Evolutionary conservation across 2,888 invertebrate species (phyloP).

Genomic region (Dynastes tityus): DNA sequence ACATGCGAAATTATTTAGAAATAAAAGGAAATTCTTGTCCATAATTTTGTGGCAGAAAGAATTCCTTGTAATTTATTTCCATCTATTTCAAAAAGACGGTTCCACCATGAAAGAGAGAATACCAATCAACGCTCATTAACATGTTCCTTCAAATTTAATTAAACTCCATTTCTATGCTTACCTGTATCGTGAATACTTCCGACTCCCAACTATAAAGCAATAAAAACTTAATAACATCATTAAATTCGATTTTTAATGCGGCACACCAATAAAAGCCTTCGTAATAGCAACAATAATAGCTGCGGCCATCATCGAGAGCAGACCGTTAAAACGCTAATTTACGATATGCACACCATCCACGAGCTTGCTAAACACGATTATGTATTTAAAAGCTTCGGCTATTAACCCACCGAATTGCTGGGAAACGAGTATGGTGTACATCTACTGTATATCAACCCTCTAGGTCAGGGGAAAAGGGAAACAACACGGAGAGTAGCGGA

Average conservation of each 20-base stretch:
- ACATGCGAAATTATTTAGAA: too few species aligned
- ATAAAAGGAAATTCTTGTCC: too few species aligned
- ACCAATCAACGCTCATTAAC: too few species aligned
- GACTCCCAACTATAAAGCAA: neutral
- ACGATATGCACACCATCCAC: neutral
- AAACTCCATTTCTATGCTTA: too few species aligned
- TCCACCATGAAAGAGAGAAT: too few species aligned
- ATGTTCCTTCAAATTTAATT: too few species aligned
- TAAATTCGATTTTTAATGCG: neutral
- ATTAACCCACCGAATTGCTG: constrained; percentile 14
- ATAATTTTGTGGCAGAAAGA: too few species aligned
- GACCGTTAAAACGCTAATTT: constrained; percentile 18
- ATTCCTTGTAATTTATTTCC: too few species aligned
- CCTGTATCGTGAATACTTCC: neutral
- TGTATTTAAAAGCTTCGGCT: neutral
- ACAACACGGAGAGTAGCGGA: neutral
- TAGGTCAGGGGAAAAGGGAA: too few species aligned
- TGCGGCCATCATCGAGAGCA: neutral
- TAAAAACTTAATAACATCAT: constrained; percentile 16
- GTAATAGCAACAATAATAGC: constrained; percentile 11
- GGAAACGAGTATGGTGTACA: neutral
- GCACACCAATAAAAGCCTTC: neutral
- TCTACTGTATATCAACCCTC: neutral
- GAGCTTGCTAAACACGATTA: neutral
- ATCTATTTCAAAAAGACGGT: too few species aligned